Conservation (phyloP, 2,797 vertebrate genomes). For the Rhabdophis nuchalis region DNA sequence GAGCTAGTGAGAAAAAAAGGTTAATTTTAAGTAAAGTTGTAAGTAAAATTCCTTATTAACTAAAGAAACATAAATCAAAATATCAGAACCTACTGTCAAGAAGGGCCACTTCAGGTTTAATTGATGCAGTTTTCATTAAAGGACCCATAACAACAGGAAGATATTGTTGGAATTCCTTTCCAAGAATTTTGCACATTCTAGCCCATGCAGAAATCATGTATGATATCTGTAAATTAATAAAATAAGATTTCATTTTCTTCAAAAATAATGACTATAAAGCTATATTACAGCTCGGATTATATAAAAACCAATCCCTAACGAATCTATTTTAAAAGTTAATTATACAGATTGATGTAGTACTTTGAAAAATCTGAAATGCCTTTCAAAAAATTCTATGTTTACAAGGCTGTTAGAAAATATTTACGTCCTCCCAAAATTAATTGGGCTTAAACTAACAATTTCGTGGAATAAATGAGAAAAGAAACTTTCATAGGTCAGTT, state of each 20-base stretch:
- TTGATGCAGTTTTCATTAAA: constrained; percentile 97
- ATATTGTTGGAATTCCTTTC: constrained; percentile 98
- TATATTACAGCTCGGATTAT: neutral
- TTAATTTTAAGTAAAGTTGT: neutral
- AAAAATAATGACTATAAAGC: neutral
- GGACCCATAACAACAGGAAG: constrained; percentile 98
- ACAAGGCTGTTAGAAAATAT: neutral
- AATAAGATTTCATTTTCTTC: neutral
- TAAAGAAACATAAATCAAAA: neutral
- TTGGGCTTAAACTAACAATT: neutral
- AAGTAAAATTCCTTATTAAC: neutral
- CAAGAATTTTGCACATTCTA: constrained; percentile 98
- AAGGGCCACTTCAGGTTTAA: constrained; percentile 97
- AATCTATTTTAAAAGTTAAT: neutral
- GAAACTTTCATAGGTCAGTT: neutral
- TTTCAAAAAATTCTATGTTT: neutral
- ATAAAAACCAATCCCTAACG: neutral
- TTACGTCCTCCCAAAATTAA: neutral
- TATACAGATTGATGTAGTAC: neutral
- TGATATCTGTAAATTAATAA: constrained; percentile 80
- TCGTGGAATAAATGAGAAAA: neutral
- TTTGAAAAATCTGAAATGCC: neutral
- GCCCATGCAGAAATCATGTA: constrained; percentile 99
- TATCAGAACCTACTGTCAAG: constrained; percentile 86
- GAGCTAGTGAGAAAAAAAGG: constrained; percentile 72